Conservation (phyloP, 2,113 vertebrate species). For the Numida meleagris region DNA sequence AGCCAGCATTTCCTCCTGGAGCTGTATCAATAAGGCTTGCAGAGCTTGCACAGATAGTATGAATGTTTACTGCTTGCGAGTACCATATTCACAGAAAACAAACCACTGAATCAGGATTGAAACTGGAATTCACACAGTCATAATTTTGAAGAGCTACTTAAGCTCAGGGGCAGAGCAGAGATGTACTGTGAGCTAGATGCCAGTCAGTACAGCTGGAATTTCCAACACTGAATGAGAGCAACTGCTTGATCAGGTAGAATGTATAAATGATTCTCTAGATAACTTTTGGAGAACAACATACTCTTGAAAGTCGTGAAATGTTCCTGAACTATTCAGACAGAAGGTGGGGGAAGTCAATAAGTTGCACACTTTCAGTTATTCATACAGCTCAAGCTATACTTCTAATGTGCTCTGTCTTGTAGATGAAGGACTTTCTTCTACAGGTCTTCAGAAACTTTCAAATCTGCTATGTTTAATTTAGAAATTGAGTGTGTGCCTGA, state of each 20-base stretch:
- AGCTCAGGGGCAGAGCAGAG: background rate
- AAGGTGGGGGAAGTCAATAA: constrained; percentile 6
- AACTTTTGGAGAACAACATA: constrained; percentile 40
- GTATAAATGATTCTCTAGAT: background rate
- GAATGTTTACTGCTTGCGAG: background rate
- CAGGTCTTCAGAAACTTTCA: background rate
- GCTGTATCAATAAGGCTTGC: background rate
- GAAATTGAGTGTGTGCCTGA: background rate
- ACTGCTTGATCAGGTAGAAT: background rate
- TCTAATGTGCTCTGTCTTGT: constrained; percentile 11
- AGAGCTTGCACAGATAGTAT: background rate
- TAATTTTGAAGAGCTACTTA: background rate
- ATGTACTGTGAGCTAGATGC: background rate
- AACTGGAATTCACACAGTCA: background rate
- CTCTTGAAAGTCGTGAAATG: constrained; percentile 34
- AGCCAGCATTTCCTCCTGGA: background rate
- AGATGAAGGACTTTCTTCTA: constrained; percentile 34
- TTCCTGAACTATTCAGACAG: background rate
- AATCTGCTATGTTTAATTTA: constrained; percentile 26
- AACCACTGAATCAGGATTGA: background rate
- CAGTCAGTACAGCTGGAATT: constrained; percentile 1
- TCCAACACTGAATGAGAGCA: background rate
- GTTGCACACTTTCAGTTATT: constrained; percentile 23
- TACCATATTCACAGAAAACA: background rate
- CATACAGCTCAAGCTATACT: background rate